Percentiles rank a stretch among this genome's conserved stretches.
phyloP scores from a whole-genome alignment of 2,888 invertebrate genomes.

The Sthenelais limicola region DNA sequence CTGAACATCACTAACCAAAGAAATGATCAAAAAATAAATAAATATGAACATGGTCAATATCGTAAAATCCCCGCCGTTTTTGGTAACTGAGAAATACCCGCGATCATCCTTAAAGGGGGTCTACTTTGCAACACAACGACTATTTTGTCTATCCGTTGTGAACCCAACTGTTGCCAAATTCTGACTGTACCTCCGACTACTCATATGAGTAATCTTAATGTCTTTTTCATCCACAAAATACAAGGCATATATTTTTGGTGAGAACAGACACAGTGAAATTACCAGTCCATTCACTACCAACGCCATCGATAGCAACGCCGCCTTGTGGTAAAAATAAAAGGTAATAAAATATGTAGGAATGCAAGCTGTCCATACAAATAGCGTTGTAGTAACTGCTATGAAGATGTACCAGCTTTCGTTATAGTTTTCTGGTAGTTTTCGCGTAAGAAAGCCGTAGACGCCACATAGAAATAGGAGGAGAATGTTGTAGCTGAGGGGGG shows the following conservation, averaged over 20 bases:
- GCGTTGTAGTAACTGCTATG: conserved; percentile 47
- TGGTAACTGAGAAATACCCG: too few relatives aligned
- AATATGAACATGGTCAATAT: too few relatives aligned
- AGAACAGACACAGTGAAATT: conserved; percentile 44
- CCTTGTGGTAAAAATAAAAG: conserved; percentile 42
- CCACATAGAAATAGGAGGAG: conserved; percentile 46
- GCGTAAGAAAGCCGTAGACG: conserved; percentile 46
- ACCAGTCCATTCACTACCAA: conserved; percentile 45
- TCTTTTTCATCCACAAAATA: conserved; percentile 33
- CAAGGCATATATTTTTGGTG: conserved; percentile 48
- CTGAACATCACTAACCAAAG: too few relatives aligned
- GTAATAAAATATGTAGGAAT: conserved; percentile 46
- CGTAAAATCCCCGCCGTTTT: too few relatives aligned
- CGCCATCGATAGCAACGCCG: conserved; percentile 44
- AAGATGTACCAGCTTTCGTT: conserved; percentile 52
- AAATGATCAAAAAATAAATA: too few relatives aligned
- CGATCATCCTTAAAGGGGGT: too few relatives aligned
- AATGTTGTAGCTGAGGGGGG: conserved; percentile 53
- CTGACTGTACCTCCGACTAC: conserved; percentile 7
- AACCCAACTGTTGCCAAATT: too few relatives aligned
- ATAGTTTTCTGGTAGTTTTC: conserved; percentile 50
- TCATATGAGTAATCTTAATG: not conserved
- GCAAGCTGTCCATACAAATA: conserved; percentile 49
- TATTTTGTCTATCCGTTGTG: too few relatives aligned
- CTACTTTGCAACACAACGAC: too few relatives aligned